phyloP scores from a whole-genome alignment of 2,797 vertebrate species.

The Protosalanx chinensis region DNA sequence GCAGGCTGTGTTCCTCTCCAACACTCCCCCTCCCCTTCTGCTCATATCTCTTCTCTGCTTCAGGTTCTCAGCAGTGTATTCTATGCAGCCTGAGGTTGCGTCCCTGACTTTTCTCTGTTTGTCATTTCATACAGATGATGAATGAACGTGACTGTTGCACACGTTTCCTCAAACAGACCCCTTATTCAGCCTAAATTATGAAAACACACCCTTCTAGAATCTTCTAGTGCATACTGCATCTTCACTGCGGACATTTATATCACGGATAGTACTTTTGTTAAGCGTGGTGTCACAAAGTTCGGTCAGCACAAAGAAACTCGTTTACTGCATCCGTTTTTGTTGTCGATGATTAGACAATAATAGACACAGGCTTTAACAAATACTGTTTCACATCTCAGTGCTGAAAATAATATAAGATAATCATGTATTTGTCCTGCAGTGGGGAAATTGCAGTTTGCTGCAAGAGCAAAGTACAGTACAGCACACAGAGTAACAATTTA shows the following conservation, averaged over 20 bases:
- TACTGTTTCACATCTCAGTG: neutral
- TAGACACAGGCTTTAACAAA: neutral
- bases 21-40: neutral
- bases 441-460: no score
- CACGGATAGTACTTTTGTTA: neutral
- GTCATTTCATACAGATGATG: neutral
- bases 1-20: neutral
- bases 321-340: no score
- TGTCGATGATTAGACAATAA: neutral
- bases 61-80: conserved; percentile 1
- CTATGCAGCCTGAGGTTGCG: neutral
- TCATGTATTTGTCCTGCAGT: no score
- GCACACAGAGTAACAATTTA: no score
- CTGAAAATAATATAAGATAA: neutral
- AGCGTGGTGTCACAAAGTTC: neutral
- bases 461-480: no score
- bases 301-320: neutral
- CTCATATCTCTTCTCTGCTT: neutral
- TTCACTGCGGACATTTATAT: neutral
- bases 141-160: neutral
- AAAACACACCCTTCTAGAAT: neutral
- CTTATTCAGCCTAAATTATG: neutral
- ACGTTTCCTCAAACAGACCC: neutral
- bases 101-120: neutral
- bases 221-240: neutral